Evolutionary conservation across 92 coral and sea anemone genomes (phyloP).

Genomic region (Porites evermanni): DNA sequence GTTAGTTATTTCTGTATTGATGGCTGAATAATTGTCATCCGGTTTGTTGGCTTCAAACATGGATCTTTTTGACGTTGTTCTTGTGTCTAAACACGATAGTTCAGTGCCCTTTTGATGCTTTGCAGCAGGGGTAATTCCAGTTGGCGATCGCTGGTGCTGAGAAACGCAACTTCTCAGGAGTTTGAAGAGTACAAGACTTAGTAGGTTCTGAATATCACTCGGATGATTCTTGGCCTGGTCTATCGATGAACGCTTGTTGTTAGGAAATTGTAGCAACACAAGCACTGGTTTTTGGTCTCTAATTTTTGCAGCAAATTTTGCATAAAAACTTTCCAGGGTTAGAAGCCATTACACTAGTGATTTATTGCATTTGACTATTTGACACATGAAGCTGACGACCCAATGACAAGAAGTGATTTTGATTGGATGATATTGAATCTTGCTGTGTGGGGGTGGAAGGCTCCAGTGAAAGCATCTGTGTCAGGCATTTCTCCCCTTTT

Average conservation of each 20-base stretch:
- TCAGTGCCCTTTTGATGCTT: conserved; percentile 14
- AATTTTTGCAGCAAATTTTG: no score
- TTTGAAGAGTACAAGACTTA: not conserved
- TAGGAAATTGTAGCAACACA: not conserved
- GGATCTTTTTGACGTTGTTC: not conserved
- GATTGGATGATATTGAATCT: no score
- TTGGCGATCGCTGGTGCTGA: conserved; percentile 1
- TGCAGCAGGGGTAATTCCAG: conserved; percentile 40
- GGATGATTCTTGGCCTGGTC: not conserved
- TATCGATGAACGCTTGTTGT: not conserved
- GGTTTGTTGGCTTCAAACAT: not conserved
- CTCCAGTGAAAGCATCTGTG: no score
- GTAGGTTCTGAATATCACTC: not conserved
- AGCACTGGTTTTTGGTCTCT: not conserved
- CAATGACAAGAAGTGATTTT: no score
- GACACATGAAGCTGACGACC: not conserved
- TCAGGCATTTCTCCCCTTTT: no score
- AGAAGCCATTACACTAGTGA: conserved; percentile 7
- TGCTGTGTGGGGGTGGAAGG: no score
- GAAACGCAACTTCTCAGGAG: conserved; percentile 1
- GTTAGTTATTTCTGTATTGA: not conserved
- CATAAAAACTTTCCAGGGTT: not conserved
- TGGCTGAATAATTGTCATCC: not conserved
- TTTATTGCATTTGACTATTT: not conserved
- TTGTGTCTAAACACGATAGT: not conserved